A percentile compares a stretch with the other conserved stretches of the same genome.
Evolutionary conservation across 1,140 invertebrate genomes (phyloP).

Genomic region (Drosophila obscura): DNA sequence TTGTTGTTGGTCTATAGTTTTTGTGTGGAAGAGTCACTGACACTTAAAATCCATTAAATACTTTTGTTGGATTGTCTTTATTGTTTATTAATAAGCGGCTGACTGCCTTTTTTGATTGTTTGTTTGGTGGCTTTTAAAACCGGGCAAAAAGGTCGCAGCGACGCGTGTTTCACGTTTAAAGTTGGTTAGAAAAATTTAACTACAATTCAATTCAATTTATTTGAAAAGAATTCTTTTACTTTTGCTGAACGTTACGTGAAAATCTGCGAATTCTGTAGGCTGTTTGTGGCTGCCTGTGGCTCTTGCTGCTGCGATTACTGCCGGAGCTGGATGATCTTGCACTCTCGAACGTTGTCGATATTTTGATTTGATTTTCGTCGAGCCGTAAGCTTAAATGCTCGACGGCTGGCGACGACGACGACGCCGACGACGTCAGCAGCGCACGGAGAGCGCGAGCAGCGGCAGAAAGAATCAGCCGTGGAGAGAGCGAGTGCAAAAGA

Average conservation of each 20-base stretch:
- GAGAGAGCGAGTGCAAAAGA: conserved; percentile 59
- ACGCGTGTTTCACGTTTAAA: conserved; percentile 7
- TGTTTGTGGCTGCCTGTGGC: conserved; percentile 8
- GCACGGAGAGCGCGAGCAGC: conserved; percentile 7
- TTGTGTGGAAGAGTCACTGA: conserved; percentile 72
- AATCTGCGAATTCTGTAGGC: conserved; percentile 35
- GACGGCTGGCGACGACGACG: conserved; percentile 20
- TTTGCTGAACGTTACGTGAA: conserved; percentile 29
- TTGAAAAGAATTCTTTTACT: background rate
- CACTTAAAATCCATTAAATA: conserved; percentile 73
- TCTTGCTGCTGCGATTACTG: conserved; percentile 16
- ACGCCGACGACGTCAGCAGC: conserved; percentile 26
- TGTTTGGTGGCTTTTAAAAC: conserved; percentile 50
- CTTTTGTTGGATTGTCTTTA: conserved; percentile 45
- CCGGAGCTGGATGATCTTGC: conserved; percentile 39
- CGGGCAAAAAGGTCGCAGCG: conserved; percentile 28
- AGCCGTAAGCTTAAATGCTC: conserved; percentile 79
- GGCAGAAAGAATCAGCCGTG: background rate
- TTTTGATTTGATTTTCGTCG: conserved; percentile 78
- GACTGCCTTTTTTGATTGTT: conserved; percentile 41
- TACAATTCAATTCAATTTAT: conserved; percentile 12
- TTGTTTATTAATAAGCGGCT: conserved; percentile 65
- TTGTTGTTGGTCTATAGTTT: conserved; percentile 16
- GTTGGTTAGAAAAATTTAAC: background rate
- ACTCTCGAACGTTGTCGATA: conserved; percentile 81